Evolutionary conservation across 2,888 invertebrate species (phyloP).

Genomic region (Nezara viridula): DNA sequence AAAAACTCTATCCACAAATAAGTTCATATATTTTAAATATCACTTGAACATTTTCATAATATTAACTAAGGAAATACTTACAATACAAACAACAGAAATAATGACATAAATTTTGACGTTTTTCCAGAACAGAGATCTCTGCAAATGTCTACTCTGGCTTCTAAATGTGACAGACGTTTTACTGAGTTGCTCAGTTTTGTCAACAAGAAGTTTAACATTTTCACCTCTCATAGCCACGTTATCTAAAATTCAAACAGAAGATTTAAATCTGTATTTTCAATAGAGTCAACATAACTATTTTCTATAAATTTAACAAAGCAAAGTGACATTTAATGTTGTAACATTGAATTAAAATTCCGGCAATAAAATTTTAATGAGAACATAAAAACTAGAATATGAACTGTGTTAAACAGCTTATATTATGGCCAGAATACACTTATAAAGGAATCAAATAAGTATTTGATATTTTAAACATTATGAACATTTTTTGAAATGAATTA

Average conservation of each 20-base stretch:
- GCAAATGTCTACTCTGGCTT: conserved; percentile 86
- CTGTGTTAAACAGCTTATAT: no score
- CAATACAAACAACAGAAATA: conserved; percentile 76
- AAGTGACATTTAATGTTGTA: background rate
- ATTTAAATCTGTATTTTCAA: background rate
- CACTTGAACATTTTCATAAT: background rate
- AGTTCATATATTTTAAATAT: background rate
- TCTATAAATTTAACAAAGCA: background rate
- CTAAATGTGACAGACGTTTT: conserved; percentile 89
- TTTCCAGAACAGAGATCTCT: conserved; percentile 93
- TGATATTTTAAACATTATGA: no score
- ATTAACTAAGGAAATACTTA: conserved; percentile 69
- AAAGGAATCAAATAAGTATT: no score
- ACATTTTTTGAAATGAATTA: no score
- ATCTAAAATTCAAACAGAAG: conserved; percentile 74
- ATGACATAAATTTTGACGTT: conserved; percentile 91
- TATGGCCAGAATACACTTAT: no score
- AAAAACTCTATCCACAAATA: background rate
- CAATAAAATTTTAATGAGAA: background rate
- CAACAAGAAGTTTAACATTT: conserved; percentile 88
- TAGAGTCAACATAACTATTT: background rate
- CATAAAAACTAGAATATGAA: background rate
- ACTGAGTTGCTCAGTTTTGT: conserved; percentile 92
- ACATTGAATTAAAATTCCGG: background rate
- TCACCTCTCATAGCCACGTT: conserved; percentile 91